Conservation (phyloP, 2,797 vertebrate genomes). For the Taenioides sp. region DNA sequence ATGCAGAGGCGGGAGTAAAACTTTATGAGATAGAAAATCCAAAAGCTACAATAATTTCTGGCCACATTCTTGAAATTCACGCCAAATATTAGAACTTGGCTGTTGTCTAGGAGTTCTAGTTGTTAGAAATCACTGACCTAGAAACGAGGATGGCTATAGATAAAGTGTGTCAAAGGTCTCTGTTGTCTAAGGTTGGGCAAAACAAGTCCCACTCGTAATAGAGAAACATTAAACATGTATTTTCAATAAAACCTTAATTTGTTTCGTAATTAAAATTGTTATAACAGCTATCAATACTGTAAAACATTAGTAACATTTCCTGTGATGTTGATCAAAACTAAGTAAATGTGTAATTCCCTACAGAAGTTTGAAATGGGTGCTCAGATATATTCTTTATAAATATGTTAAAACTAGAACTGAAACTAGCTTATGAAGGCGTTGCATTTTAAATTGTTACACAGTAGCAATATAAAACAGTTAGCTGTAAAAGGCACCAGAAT, state of each 20-base stretch:
- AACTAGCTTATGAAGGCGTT: neutral
- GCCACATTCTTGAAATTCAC: neutral
- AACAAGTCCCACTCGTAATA: neutral
- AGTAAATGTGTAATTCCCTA: neutral
- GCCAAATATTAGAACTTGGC: neutral
- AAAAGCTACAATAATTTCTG: neutral
- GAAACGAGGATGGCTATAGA: neutral
- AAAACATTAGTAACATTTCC: neutral
- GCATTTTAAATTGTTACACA: neutral
- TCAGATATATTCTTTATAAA: neutral
- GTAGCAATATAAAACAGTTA: too few species aligned
- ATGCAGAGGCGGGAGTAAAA: too few species aligned
- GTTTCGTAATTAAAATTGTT: neutral
- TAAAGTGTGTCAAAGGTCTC: slow-evolving; percentile 6
- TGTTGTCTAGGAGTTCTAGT: neutral
- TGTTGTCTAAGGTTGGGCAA: neutral
- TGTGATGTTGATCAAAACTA: neutral
- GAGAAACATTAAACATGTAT: neutral
- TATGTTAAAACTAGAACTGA: neutral
- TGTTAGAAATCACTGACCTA: slow-evolving; percentile 6
- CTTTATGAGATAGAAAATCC: neutral
- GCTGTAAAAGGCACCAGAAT: too few species aligned
- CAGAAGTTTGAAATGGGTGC: neutral
- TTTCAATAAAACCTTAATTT: neutral
- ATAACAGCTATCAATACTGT: neutral